Percentiles rank a stretch among this genome's conserved stretches.
Evolutionary conservation across 2,113 vertebrate genomes (phyloP).

Genomic region (Pterocles burchelli): DNA sequence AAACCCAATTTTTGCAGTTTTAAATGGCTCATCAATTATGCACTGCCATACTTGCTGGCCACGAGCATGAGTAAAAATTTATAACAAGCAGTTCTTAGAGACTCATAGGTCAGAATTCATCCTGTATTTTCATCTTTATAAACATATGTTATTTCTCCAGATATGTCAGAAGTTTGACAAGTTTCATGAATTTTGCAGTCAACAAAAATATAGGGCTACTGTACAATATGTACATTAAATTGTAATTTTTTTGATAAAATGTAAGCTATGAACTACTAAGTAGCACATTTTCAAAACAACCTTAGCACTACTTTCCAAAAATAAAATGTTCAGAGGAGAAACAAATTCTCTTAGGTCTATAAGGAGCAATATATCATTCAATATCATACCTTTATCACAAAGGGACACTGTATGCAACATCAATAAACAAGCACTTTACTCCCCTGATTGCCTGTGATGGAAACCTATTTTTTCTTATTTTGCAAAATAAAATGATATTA

Average conservation of each 20-base stretch:
- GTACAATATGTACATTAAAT: neutral
- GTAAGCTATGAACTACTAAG: neutral
- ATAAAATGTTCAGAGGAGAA: neutral
- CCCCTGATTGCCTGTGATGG: neutral
- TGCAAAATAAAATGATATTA: constrained; percentile 25
- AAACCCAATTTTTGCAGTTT: neutral
- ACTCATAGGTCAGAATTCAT: neutral
- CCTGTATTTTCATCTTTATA: neutral
- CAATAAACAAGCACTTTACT: neutral
- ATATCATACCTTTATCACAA: neutral
- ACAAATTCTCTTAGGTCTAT: neutral
- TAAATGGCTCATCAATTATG: neutral
- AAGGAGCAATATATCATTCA: neutral
- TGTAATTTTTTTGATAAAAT: neutral
- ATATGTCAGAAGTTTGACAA: neutral
- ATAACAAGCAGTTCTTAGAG: neutral
- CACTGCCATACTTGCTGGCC: neutral
- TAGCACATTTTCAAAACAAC: neutral
- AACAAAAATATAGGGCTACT: neutral
- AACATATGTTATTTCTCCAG: neutral
- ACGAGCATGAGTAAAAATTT: neutral
- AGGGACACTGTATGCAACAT: neutral
- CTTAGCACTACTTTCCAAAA: neutral
- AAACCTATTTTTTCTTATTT: neutral
- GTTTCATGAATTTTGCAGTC: neutral